Evolutionary conservation across 2,888 invertebrate species (phyloP).

Genomic region (Hydropsyche betteni): DNA sequence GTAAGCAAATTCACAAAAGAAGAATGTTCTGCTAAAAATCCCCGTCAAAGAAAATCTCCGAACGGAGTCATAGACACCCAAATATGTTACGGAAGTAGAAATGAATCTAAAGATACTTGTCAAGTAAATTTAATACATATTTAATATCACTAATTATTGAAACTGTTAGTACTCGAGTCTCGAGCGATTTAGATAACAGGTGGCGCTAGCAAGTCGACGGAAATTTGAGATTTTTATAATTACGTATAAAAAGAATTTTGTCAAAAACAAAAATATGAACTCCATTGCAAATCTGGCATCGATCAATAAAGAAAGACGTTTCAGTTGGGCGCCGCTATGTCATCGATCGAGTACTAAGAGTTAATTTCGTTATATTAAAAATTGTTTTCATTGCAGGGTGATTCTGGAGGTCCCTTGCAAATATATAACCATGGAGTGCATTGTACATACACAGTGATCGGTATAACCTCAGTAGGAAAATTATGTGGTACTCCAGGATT

Average conservation of each 20-base stretch:
- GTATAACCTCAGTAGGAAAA: constrained; percentile 65
- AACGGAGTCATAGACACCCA: constrained; percentile 16
- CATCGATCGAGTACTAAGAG: neutral
- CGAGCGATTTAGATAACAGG: too few relatives aligned
- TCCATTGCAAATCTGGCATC: too few relatives aligned
- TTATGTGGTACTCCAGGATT: constrained; percentile 59
- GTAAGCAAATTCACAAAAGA: neutral
- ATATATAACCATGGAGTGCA: constrained; percentile 56
- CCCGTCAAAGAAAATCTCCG: neutral
- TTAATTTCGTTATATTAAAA: neutral
- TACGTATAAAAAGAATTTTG: neutral
- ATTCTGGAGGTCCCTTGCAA: constrained; percentile 73
- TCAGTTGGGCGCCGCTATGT: too few relatives aligned
- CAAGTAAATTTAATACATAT: neutral
- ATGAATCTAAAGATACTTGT: constrained; percentile 10
- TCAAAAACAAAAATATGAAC: too few relatives aligned
- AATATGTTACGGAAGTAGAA: constrained; percentile 24
- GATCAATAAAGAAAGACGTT: too few relatives aligned
- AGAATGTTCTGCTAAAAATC: constrained; percentile 10
- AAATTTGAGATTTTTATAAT: too few relatives aligned
- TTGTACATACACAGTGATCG: constrained; percentile 66
- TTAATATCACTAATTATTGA: neutral
- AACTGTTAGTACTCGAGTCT: neutral
- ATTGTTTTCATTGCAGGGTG: constrained; percentile 63
- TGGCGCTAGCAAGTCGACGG: too few relatives aligned